These are phyloP conservation scores for Tachypleus tridentatus DNA, from an alignment of 1,140 invertebrate species.

Conservation along the genomic window DNA sequence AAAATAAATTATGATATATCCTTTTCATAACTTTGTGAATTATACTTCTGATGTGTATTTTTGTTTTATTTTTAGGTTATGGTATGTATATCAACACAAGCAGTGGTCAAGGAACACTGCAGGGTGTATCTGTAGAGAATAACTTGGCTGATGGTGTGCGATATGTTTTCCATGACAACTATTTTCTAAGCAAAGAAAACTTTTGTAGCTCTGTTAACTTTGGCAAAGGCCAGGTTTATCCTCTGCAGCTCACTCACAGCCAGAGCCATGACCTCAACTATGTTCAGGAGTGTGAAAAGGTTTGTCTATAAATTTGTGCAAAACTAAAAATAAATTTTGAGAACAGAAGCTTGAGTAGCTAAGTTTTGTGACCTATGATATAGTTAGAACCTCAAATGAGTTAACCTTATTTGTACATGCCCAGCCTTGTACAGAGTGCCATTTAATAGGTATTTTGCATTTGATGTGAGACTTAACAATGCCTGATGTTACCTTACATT, in stretches of 20 bases:
- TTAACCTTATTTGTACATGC: too few relatives aligned
- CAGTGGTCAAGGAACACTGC: conserved; percentile 49
- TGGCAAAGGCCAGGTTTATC: conserved; percentile 22
- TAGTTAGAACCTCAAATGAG: too few relatives aligned
- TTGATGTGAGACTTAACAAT: too few relatives aligned
- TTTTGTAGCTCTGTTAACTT: conserved; percentile 23
- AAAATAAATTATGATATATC: neutral
- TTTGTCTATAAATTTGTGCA: conserved; percentile 10
- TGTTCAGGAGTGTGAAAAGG: conserved; percentile 12
- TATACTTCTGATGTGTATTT: conserved; percentile 9
- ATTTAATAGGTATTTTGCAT: too few relatives aligned
- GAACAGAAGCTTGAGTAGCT: too few relatives aligned
- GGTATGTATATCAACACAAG: conserved; percentile 81
- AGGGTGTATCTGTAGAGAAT: conserved; percentile 50
- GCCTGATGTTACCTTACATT: too few relatives aligned
- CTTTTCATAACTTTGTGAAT: conserved; percentile 8
- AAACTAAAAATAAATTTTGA: conserved; percentile 31
- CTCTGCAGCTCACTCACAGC: conserved; percentile 20
- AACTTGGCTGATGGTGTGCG: conserved; percentile 78
- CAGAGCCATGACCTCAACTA: conserved; percentile 13
- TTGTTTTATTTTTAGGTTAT: conserved; percentile 46
- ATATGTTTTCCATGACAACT: conserved; percentile 59
- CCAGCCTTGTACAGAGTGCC: too few relatives aligned
- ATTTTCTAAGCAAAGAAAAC: conserved; percentile 12
- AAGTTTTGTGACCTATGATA: too few relatives aligned